Evolutionary conservation across 2,888 invertebrate genomes (phyloP).

Genomic region (Pachliopta kotzebuea): DNA sequence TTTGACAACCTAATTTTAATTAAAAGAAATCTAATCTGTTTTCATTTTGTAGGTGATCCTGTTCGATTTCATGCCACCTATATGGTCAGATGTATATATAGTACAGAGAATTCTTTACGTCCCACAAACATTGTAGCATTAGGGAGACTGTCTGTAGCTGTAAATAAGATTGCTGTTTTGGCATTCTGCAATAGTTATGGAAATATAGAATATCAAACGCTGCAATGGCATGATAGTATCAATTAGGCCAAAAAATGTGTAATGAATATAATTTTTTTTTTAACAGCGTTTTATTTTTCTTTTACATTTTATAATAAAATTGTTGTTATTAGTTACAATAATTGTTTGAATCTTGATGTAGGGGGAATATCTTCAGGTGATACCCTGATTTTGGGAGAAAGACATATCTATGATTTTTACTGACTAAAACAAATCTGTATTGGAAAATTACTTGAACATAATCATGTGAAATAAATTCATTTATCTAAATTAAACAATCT

Average conservation of each 20-base stretch:
- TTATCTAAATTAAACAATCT: no score
- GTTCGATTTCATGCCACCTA: constrained; percentile 88
- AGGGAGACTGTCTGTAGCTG: constrained; percentile 87
- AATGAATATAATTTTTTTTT: constrained; percentile 5
- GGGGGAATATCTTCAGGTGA: no score
- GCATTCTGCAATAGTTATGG: constrained; percentile 76
- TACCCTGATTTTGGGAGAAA: no score
- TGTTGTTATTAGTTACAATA: no score
- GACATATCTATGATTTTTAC: no score
- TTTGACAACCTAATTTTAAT: no score
- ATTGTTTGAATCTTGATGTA: no score
- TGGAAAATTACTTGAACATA: no score
- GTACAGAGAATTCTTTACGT: constrained; percentile 62
- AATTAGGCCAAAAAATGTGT: constrained; percentile 32
- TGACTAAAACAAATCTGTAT: no score
- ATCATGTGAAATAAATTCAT: no score
- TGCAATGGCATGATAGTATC: constrained; percentile 79
- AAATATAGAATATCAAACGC: constrained; percentile 76
- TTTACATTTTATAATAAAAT: no score
- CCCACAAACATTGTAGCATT: constrained; percentile 83
- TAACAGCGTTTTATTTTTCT: no score
- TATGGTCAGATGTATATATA: constrained; percentile 85
- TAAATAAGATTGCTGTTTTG: constrained; percentile 88
- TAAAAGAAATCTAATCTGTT: neutral
- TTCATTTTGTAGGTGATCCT: constrained; percentile 85